These are phyloP conservation scores for Cabera pusaria DNA, from an alignment of 2,888 invertebrate genomes.

Conservation along the genomic window DNA sequence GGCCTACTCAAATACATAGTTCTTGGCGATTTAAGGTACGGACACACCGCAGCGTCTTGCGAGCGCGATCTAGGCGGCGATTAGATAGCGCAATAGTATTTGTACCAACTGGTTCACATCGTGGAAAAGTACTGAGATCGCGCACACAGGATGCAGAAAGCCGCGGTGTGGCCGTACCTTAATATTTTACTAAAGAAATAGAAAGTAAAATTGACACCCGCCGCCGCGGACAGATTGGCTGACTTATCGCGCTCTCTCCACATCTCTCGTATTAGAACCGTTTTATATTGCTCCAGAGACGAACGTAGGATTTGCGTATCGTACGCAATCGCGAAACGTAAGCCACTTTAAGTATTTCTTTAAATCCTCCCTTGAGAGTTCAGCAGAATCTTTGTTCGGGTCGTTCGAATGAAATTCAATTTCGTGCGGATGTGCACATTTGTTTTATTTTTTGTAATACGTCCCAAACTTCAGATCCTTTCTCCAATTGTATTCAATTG, in stretches of 20 bases:
- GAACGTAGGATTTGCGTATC: conserved; percentile 66
- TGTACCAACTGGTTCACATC: no score
- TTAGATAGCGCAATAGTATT: no score
- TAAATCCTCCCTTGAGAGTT: conserved; percentile 61
- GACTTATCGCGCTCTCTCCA: conserved; percentile 20
- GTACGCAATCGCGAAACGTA: conserved; percentile 65
- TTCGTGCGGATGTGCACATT: conserved; percentile 58
- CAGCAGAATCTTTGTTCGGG: conserved; percentile 62
- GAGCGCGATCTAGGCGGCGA: no score
- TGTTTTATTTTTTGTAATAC: conserved; percentile 43
- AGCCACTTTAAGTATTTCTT: conserved; percentile 69
- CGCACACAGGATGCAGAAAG: no score
- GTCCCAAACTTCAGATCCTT: conserved; percentile 35
- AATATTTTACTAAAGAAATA: no score
- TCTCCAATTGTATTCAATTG: conserved; percentile 21
- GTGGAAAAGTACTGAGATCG: no score
- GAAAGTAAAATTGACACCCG: no score
- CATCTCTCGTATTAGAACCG: conserved; percentile 42
- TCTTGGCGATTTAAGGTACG: no score
- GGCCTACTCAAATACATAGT: no score
- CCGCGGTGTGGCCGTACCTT: no score
- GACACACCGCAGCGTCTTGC: no score
- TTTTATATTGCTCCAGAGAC: conserved; percentile 55
- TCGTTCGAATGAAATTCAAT: conserved; percentile 75
- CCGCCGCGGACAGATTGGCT: conserved; percentile 2